A percentile compares a stretch with the other conserved stretches of the same genome.
Evolutionary conservation across 2,113 vertebrate species (phyloP).

Genomic region (Tetraodon nigroviridis): DNA sequence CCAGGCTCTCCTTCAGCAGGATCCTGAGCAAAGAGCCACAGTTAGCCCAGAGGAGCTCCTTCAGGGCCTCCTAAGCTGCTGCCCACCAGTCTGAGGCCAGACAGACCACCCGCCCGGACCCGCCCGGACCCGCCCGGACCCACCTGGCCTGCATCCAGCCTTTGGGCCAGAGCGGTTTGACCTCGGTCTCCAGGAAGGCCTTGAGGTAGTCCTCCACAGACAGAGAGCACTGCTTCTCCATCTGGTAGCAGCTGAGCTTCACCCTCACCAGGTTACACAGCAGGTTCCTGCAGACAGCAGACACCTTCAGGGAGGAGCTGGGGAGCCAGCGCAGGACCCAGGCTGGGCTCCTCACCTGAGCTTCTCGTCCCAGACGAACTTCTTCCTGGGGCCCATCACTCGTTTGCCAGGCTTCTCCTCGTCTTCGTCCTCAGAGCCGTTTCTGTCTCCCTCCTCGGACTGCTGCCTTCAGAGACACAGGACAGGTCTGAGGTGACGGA

Average conservation of each 20-base stretch:
- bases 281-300: slow-evolving; percentile 55
- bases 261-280: slow-evolving; percentile 94
- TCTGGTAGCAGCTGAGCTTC: slow-evolving; percentile 95
- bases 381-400: slow-evolving; percentile 94
- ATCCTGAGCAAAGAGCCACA: slow-evolving; percentile 70
- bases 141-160: slow-evolving; percentile 98
- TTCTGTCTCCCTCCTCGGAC: slow-evolving; percentile 89
- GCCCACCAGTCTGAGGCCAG: too few relatives aligned
- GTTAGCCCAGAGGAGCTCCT: too few relatives aligned
- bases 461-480: slow-evolving; percentile 78
- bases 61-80: too few relatives aligned
- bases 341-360: slow-evolving; percentile 81
- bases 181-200: slow-evolving; percentile 96
- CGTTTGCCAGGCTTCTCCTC: slow-evolving; percentile 96
- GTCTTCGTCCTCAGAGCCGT: slow-evolving; percentile 94
- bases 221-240: slow-evolving; percentile 91
- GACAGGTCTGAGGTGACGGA: too few relatives aligned
- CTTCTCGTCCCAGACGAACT: slow-evolving; percentile 95
- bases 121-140: neutral
- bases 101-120: too few relatives aligned
- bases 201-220: slow-evolving; percentile 96
- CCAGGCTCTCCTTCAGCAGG: slow-evolving; percentile 76
- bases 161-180: slow-evolving; percentile 98
- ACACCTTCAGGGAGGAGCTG: too few relatives aligned
- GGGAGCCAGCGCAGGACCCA: too few relatives aligned